Evolutionary conservation across 2,888 invertebrate genomes (phyloP).

Genomic region (Agrotis ipsilon): DNA sequence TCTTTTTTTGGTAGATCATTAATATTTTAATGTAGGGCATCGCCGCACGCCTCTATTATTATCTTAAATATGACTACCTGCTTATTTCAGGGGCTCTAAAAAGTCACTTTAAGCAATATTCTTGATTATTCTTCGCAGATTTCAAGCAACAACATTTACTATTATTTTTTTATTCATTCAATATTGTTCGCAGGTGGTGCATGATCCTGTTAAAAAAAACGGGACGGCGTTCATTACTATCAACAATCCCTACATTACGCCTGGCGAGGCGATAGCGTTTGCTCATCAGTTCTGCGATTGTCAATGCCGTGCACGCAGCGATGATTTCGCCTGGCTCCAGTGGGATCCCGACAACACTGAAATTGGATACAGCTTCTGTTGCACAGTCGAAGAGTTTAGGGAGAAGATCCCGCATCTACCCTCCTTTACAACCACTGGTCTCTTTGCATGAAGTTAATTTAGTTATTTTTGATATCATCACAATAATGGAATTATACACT

Average conservation of each 20-base stretch:
- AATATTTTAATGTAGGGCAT: too few species aligned
- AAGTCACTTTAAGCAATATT: too few species aligned
- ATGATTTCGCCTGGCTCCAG: conserved; percentile 73
- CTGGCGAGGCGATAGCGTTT: conserved; percentile 78
- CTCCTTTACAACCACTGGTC: conserved; percentile 82
- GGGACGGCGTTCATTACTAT: conserved; percentile 92
- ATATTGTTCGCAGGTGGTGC: conserved; percentile 83
- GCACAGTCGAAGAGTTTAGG: conserved; percentile 91
- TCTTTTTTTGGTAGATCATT: too few species aligned
- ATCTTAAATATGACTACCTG: too few species aligned
- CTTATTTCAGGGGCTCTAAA: too few species aligned
- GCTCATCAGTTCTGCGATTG: conserved; percentile 88
- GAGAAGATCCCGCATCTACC: conserved; percentile 90
- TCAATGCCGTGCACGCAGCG: conserved; percentile 89
- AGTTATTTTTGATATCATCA: conserved; percentile 16
- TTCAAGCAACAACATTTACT: too few species aligned
- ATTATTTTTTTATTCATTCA: too few species aligned
- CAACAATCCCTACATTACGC: conserved; percentile 91
- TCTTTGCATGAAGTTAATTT: conserved; percentile 75
- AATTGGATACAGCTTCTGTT: conserved; percentile 92
- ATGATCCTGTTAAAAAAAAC: conserved; percentile 84
- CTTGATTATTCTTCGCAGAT: too few species aligned
- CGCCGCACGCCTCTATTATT: too few species aligned
- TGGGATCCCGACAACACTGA: conserved; percentile 89
- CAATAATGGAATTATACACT: neutral